These are phyloP conservation scores for Elegia similella DNA, from an alignment of 2,888 invertebrate species.

Conservation along the genomic window DNA sequence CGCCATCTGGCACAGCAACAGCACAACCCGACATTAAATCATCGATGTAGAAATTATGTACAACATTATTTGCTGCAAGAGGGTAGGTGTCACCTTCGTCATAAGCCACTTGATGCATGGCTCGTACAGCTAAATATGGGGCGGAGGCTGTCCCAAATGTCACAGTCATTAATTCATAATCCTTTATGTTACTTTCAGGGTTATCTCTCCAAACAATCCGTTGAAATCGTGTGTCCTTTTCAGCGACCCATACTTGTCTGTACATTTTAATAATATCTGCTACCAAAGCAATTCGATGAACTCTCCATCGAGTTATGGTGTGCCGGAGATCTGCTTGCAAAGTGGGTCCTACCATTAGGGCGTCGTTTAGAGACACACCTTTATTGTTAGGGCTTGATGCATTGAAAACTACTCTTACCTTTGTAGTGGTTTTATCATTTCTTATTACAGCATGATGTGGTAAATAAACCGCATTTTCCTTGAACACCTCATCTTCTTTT, in stretches of 20 bases:
- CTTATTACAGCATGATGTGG: not conserved
- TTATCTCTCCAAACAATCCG: slow-evolving; percentile 21
- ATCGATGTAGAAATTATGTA: slow-evolving; percentile 25
- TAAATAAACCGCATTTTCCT: slow-evolving; percentile 11
- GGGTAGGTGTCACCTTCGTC: slow-evolving; percentile 25
- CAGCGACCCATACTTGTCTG: slow-evolving; percentile 26
- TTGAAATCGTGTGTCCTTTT: slow-evolving; percentile 22
- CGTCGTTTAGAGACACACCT: slow-evolving; percentile 20
- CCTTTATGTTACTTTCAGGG: slow-evolving; percentile 17
- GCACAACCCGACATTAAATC: slow-evolving; percentile 28
- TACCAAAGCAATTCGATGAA: slow-evolving; percentile 21
- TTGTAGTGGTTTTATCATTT: too few species aligned
- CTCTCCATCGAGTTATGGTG: slow-evolving; percentile 21
- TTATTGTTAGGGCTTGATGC: slow-evolving; percentile 11
- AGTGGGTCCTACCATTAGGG: slow-evolving; percentile 16
- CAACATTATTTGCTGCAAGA: slow-evolving; percentile 17
- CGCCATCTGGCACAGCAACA: not conserved
- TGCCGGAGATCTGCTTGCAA: slow-evolving; percentile 19
- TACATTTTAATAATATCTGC: slow-evolving; percentile 37
- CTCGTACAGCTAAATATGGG: slow-evolving; percentile 23
- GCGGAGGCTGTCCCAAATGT: slow-evolving; percentile 27
- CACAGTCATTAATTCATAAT: slow-evolving; percentile 26
- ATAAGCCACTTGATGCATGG: slow-evolving; percentile 22
- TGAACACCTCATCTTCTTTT: not conserved
- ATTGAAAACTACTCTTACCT: slow-evolving; percentile 3